Evolutionary conservation across 2,113 vertebrate genomes (phyloP), one percentile per base, ranked within the genome.

Genomic region (Sigmodon hispidus): DNA sequence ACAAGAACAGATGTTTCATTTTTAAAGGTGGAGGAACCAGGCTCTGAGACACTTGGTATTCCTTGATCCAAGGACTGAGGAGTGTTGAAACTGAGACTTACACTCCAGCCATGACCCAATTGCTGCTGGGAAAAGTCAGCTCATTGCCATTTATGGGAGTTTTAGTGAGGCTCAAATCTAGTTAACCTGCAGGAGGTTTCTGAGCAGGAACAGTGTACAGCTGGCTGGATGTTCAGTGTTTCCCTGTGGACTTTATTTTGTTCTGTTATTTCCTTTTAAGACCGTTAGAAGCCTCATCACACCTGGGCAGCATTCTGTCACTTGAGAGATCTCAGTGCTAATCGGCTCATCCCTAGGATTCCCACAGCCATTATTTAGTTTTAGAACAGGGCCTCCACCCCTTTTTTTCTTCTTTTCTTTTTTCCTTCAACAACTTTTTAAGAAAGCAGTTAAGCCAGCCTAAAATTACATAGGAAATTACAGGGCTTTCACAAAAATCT

Each of bases 1-100:
- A 22, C 43, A 29, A 87, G 50, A 96, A 75, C n/a, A 92, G n/a
- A 70, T 50, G 48, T 73, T 89, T 95, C 45, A 94, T 93, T 70
- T 70, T 94, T 88, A 67, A 63, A 89, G 48, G 9, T 79, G 52
- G 83, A 31, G 10, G 19, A 89, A 84, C 6, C 34, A 80, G 52
- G 22, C 89, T 97, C n/a, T 75, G 57, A 89, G 75, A 84, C 8
- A 17, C 76, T 95, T 50, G 59, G 15, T 92, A 81, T 77, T 84
- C 83, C 24, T 89, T 91, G 89, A 55, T 21, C 52, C 63, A 76
- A 93, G 69, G 7, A 87, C 79, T 93, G 75, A n/a, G 69, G 57
- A 92, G 61, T 76, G 3, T 95, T 59, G 16, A 19, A 76, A 75
- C 5, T 70, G 31, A 75, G 50, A 76, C 87, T 94, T 79, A 73